These are phyloP conservation scores for Taeniopygia guttata DNA, from an alignment of 2,797 vertebrate genomes.

Conservation along the genomic window DNA sequence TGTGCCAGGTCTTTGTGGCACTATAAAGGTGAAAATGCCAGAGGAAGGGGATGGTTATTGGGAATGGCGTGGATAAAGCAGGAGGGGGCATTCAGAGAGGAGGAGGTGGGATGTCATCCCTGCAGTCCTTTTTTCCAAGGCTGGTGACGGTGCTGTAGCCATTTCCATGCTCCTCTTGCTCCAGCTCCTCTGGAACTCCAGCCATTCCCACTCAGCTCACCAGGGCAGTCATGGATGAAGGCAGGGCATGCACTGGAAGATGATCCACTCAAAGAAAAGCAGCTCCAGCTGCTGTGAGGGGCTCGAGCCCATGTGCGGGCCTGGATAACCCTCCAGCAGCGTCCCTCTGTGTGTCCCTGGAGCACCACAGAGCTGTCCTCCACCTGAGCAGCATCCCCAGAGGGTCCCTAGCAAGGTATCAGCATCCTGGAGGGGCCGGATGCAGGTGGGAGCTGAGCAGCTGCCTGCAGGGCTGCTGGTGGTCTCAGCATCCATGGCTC, in stretches of 20 bases:
- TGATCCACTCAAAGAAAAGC: background rate
- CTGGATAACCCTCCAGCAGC: fast-evolving
- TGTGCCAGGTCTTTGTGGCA: background rate
- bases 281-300: background rate
- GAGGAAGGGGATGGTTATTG: background rate
- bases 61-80: fast-evolving
- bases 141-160: fast-evolving
- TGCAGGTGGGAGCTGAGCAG: fast-evolving
- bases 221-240: fast-evolving
- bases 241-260: background rate
- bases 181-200: background rate
- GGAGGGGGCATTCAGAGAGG: background rate
- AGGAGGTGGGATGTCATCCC: background rate
- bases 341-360: background rate
- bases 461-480: background rate
- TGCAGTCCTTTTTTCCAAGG: background rate
- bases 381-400: background rate
- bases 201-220: background rate
- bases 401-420: background rate
- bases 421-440: background rate
- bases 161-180: background rate
- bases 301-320: fast-evolving
- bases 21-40: background rate
- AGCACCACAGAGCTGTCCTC: background rate
- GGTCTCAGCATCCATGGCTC: fast-evolving